Base-by-base conservation (phyloP, 2,797 vertebrate genomes). In the Micropoecilia bifurca region DNA sequence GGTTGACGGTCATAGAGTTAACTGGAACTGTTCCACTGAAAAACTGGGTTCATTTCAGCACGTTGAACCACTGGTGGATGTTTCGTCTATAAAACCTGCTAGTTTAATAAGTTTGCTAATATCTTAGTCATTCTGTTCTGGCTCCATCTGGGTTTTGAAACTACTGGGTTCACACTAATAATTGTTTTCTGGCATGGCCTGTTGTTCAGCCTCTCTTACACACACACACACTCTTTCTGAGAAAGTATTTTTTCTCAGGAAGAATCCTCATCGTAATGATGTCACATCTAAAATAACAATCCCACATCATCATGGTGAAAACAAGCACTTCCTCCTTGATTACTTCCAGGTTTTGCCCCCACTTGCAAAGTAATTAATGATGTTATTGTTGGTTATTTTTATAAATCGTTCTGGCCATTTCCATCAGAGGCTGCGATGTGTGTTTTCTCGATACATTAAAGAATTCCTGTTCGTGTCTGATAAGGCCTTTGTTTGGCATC, bases 401-500 rank as follows among this genome's bases (percentile, higher is more conserved):
- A 57, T 71, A 41, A 81, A 74, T 5, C 20, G 28, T 72, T 82
- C 13, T 2, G 22, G 46, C 41, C 66, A 10, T 57, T 28, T 71
- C 81, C 66, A 46, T n/a, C 41, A 55, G 33, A 74, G 66, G 12
- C 77, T 80, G 74, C 66, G 76, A 74, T 85, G 74, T 72, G 73
- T 72, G 73, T 78, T 68, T 66, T 66, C 8, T 63, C 76, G 45
- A 80, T 82, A 83, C 76, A 73, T 77, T 83, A 76, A 53, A 78
- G 71, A 55, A 13, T 80, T 84, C 47, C 83, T 76, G 63, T 76
- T 77, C 46, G 78, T 78, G 36, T 90, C 84, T 83, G 87, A 91
- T 82, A 69, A 87, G 71, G 78, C 81, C 87, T 90, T 91, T 92
- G 89, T 91, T 87, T 88, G 80, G 77, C 63, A 84, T 86, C 87